phyloP scores from a whole-genome alignment of 2,797 vertebrate species.

The Pseudochirops cupreus region DNA sequence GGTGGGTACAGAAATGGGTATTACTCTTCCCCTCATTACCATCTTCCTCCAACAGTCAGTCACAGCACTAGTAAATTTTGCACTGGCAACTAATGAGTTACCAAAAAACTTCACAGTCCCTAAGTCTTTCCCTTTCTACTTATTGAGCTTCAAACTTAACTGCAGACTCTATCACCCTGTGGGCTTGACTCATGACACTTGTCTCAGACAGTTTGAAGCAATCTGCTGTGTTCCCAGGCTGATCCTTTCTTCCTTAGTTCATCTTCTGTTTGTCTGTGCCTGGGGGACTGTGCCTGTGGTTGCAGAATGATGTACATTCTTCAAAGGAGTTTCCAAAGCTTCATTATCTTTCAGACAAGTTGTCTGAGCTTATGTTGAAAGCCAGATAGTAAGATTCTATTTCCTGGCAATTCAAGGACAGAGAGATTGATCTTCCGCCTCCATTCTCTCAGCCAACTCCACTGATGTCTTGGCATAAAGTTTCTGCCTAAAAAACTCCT shows the following conservation, averaged over 20 bases:
- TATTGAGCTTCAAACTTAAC: not conserved
- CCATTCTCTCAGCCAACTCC: not conserved
- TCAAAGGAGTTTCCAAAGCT: slow-evolving; percentile 31
- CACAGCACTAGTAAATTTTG: not conserved
- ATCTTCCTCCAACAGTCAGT: not conserved
- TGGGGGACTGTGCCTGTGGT: not conserved
- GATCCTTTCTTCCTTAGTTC: slow-evolving; percentile 7
- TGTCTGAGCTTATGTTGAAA: slow-evolving; percentile 17
- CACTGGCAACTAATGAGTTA: not conserved
- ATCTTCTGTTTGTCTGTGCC: not conserved
- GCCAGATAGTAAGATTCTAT: not conserved
- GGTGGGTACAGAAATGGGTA: not conserved
- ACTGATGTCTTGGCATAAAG: not conserved
- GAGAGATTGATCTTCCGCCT: not conserved
- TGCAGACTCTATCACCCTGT: not conserved
- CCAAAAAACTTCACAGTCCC: not conserved
- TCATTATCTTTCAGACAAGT: slow-evolving; percentile 34
- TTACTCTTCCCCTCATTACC: not conserved
- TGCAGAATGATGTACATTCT: slow-evolving; percentile 27
- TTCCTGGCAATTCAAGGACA: slow-evolving; percentile 21
- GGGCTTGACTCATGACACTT: not conserved
- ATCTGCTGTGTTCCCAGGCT: not conserved
- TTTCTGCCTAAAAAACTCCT: not conserved
- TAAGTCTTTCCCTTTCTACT: not conserved
- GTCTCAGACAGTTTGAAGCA: not conserved